Base-by-base conservation (phyloP, 2,113 vertebrate species). In the Mixornis gularis region DNA sequence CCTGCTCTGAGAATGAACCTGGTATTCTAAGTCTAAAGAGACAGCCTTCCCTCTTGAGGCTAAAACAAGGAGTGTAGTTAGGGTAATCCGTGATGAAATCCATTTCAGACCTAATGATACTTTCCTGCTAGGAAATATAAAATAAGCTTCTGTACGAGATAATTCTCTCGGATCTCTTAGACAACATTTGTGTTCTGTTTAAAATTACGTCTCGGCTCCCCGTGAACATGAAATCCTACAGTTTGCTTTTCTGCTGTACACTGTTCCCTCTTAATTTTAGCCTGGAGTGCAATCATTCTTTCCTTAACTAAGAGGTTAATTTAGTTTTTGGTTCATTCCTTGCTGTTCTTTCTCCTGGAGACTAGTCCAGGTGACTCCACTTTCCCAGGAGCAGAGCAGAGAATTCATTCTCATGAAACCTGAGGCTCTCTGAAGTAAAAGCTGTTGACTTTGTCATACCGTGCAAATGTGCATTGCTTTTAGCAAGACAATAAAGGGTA, bases 401-500 rank as follows among this genome's bases (percentile, higher is more conserved):
- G 83, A 89, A 94, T 89, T 95, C 68, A 80, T 94, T 95, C 74
- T 83, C 56, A 14, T 94, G 89, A 95, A 93, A 95, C 78, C 62
- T 62, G n/a, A 74, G 72, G 90, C 89, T 70, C 84, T 89, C 80
- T 74, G 88, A 64, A 96, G 85, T 73, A 84, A 92, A 85, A 92
- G 85, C 94, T 69, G 81, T 90, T 95, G 94, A 89, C 96, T 95
- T 95, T 73, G 95, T 96, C 80, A 66, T 87, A 55, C 70, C 2
- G 94, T 90, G 16, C 48, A 68, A 96, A 96, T 91, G 91, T 90
- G 85, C 92, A 84, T 79, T 85, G 92, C 96, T 96, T 96, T 96
- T 95, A 89, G 95, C 96, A 96, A 97, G 97, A 97, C 97, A 96
- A 51, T 87, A 96, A 97, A 97, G 97, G 97, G 96, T 97, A 95